Evolutionary conservation across 2,113 vertebrate species (phyloP).

Genomic region (Myotis davidii): DNA sequence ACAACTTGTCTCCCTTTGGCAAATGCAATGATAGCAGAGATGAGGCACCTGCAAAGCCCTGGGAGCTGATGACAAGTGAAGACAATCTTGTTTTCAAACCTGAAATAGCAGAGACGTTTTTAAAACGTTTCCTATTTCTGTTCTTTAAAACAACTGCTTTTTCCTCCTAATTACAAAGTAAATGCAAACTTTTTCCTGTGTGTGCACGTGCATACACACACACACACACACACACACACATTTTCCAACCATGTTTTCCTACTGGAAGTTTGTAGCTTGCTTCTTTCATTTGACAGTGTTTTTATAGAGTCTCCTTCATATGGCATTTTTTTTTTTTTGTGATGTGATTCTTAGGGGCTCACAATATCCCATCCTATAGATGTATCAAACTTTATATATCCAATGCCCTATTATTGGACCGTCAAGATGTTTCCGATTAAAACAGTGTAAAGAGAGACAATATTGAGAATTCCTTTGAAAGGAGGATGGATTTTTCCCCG

Average conservation of each 20-base stretch:
- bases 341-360: neutral
- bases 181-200: neutral
- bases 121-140: neutral
- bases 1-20: neutral
- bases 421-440: slow-evolving; percentile 67
- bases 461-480: slow-evolving; percentile 13
- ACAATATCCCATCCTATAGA: neutral
- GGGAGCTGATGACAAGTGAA: neutral
- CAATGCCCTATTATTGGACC: neutral
- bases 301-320: neutral
- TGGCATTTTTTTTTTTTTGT: slow-evolving; percentile 31
- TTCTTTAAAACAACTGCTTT: neutral
- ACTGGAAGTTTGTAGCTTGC: neutral
- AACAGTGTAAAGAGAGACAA: slow-evolving; percentile 38
- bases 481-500: slow-evolving; percentile 21
- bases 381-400: neutral
- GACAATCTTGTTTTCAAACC: neutral
- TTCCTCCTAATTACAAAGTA: neutral
- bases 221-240: neutral
- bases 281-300: neutral
- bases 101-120: neutral
- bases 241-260: neutral
- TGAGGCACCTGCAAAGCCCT: neutral
- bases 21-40: neutral
- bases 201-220: neutral